Evolutionary conservation across 2,797 vertebrate species (phyloP).

Genomic region (Zalophus californianus): DNA sequence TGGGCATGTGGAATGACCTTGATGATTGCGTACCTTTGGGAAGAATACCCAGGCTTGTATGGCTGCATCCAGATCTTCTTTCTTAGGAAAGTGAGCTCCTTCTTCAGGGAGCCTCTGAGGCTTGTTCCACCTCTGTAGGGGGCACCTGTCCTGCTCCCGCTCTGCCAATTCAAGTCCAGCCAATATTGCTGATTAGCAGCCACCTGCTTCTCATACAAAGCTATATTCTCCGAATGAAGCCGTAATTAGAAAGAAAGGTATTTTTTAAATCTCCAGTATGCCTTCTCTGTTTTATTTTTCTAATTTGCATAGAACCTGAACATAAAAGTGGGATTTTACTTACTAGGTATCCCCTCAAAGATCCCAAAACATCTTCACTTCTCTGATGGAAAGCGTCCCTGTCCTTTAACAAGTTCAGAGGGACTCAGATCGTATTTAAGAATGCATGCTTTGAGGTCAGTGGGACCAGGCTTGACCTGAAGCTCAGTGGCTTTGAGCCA

Average conservation of each 20-base stretch:
- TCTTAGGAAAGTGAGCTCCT: neutral
- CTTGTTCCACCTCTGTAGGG: neutral
- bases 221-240: neutral
- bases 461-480: neutral
- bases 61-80: neutral
- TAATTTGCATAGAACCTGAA: neutral
- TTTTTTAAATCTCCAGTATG: neutral
- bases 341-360: neutral
- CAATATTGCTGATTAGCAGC: neutral
- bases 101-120: neutral
- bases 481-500: neutral
- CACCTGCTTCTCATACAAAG: neutral
- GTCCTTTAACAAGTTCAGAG: neutral
- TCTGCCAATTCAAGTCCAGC: neutral
- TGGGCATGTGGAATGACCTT: neutral
- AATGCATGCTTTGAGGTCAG: neutral
- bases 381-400: neutral
- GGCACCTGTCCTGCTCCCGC: neutral
- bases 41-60: neutral
- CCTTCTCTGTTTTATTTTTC: neutral
- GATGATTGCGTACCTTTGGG: accelerated
- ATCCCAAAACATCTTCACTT: neutral
- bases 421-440: neutral
- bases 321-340: neutral
- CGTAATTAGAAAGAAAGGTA: neutral